Percentiles rank a stretch among this genome's conserved stretches.
phyloP scores from a whole-genome alignment of 2,797 vertebrate genomes.

The Lepilemur septentrionalis region DNA sequence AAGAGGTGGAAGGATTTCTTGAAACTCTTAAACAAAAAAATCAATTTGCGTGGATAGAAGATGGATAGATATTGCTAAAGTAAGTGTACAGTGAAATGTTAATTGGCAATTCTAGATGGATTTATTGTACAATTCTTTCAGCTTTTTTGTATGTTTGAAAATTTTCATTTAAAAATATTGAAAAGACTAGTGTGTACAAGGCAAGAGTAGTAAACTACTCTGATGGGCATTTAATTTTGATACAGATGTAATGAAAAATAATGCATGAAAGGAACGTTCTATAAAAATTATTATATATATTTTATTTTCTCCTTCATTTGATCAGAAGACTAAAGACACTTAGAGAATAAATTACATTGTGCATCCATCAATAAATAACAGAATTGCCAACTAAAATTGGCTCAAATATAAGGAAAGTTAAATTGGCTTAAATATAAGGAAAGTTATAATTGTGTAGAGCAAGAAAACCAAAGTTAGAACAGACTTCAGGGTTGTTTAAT shows the following conservation, averaged over 20 bases:
- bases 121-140: slow-evolving; percentile 31
- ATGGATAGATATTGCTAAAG: neutral
- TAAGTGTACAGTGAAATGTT: neutral
- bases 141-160: neutral
- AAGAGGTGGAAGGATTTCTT: neutral
- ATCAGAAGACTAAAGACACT: neutral
- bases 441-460: neutral
- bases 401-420: neutral
- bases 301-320: neutral
- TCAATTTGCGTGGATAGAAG: neutral
- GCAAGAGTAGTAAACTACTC: neutral
- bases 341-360: slow-evolving; percentile 9
- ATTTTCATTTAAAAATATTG: slow-evolving; percentile 10
- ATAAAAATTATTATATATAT: neutral
- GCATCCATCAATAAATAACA: neutral
- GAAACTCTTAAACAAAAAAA: neutral
- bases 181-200: neutral
- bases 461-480: neutral
- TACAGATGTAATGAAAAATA: neutral
- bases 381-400: neutral
- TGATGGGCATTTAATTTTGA: slow-evolving; percentile 32
- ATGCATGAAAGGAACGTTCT: neutral
- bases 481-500: neutral
- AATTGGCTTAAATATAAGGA: neutral
- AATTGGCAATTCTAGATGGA: neutral